phyloP scores from a whole-genome alignment of 2,888 invertebrate species.

The Teleiodes luculella region DNA sequence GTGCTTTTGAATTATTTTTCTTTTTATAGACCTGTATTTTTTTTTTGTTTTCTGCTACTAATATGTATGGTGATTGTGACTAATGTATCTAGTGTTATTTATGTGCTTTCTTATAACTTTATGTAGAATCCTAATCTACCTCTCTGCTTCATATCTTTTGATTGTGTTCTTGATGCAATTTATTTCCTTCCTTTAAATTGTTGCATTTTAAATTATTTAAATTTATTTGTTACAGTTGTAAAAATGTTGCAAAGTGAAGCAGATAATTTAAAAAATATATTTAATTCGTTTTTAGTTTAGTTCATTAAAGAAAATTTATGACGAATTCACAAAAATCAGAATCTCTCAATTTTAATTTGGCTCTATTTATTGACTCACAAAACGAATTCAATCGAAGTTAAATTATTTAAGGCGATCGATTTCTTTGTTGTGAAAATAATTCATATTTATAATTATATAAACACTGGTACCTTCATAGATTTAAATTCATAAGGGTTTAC shows the following conservation, averaged over 20 bases:
- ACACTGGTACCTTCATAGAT: too few species aligned
- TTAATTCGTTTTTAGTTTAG: neutral
- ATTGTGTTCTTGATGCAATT: too few species aligned
- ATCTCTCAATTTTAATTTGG: neutral
- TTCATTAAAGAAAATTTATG: neutral
- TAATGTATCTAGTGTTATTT: neutral
- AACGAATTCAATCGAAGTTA: too few species aligned
- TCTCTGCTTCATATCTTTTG: neutral
- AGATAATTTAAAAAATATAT: neutral
- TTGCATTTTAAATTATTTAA: neutral
- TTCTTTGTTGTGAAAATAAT: too few species aligned
- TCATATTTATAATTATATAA: too few species aligned
- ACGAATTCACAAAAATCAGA: neutral
- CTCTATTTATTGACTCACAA: neutral
- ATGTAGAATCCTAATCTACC: neutral
- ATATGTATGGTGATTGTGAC: neutral
- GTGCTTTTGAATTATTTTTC: too few species aligned
- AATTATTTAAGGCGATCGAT: too few species aligned
- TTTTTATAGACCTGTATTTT: too few species aligned
- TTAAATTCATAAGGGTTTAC: too few species aligned
- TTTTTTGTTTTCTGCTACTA: too few species aligned
- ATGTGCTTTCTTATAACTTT: neutral
- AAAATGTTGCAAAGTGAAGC: neutral
- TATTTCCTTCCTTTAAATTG: too few species aligned
- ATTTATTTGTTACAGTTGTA: slow-evolving; percentile 3